phyloP scores from a whole-genome alignment of 2,888 invertebrate species.

The Noctua janthe region DNA sequence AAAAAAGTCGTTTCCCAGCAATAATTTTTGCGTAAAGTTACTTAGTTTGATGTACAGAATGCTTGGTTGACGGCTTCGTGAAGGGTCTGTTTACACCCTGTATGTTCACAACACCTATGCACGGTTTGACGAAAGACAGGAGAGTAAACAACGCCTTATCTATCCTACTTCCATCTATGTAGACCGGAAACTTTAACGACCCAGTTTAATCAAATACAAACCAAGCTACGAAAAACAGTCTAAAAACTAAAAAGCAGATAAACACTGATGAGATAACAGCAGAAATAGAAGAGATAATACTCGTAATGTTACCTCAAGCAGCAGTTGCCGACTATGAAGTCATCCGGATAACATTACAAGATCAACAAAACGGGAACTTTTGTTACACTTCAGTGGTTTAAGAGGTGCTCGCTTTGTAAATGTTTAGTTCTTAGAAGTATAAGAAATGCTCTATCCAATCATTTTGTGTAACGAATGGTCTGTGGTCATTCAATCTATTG shows the following conservation, averaged over 20 bases:
- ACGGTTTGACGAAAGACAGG: conserved; percentile 23
- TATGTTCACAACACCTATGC: conserved; percentile 11
- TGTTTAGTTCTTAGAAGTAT: conserved; percentile 68
- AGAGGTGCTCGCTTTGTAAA: conserved; percentile 55
- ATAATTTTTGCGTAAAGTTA: no score
- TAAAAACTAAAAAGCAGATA: conserved; percentile 57
- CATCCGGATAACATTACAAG: conserved; percentile 74
- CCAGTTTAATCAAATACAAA: conserved; percentile 53
- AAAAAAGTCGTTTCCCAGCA: no score
- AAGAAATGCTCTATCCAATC: conserved; percentile 40
- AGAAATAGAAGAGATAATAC: conserved; percentile 79
- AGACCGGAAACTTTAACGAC: conserved; percentile 54
- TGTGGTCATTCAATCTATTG: conserved; percentile 42
- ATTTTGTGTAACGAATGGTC: conserved; percentile 55
- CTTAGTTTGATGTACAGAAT: no score
- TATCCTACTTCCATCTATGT: conserved; percentile 18
- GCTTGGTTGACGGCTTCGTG: no score
- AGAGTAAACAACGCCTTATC: conserved; percentile 35
- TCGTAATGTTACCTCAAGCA: conserved; percentile 72
- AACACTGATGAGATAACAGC: conserved; percentile 78
- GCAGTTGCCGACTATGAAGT: conserved; percentile 72
- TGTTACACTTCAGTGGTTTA: conserved; percentile 68
- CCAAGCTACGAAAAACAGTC: conserved; percentile 45
- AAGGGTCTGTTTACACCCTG: no score
- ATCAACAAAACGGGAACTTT: conserved; percentile 71